Conservation (phyloP, 1,140 invertebrate genomes). For the Zaprionus inermis region DNA sequence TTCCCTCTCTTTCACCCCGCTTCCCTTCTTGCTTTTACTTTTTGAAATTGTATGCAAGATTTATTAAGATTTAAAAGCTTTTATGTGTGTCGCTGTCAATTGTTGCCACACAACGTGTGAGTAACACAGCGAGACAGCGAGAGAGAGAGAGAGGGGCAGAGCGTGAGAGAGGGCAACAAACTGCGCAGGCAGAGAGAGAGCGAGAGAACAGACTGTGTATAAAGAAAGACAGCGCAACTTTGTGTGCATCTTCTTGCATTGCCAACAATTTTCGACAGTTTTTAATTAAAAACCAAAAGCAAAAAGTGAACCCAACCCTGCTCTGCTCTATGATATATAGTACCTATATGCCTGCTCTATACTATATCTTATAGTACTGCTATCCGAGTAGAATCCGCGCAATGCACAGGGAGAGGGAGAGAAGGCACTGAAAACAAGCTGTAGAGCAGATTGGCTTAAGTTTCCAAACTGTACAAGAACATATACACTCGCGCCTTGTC, state of each 20-base stretch:
- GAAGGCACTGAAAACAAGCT: no score
- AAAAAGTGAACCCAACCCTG: not conserved
- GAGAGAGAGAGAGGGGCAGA: not conserved
- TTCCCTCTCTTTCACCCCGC: slow-evolving; percentile 14
- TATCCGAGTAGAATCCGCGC: not conserved
- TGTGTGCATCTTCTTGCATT: slow-evolving; percentile 28
- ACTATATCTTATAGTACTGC: not conserved
- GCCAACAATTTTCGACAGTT: slow-evolving; percentile 26
- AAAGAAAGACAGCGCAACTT: slow-evolving; percentile 20
- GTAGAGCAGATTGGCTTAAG: not conserved
- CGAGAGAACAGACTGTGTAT: no score
- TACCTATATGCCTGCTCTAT: not conserved
- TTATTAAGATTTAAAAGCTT: slow-evolving; percentile 84
- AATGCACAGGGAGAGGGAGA: not conserved
- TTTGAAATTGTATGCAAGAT: slow-evolving; percentile 82
- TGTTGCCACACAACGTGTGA: slow-evolving; percentile 41
- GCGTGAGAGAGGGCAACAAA: no score
- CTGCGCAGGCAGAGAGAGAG: slow-evolving; percentile 1
- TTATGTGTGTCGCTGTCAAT: slow-evolving; percentile 80
- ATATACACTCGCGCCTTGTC: not conserved
- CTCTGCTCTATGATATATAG: not conserved
- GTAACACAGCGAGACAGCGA: not conserved
- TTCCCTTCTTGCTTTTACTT: slow-evolving; percentile 53
- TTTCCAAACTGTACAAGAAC: not conserved
- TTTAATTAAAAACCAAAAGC: slow-evolving; percentile 57